Evolutionary conservation across 2,797 vertebrate genomes (phyloP).

Genomic region (Sylvilagus floridanus): DNA sequence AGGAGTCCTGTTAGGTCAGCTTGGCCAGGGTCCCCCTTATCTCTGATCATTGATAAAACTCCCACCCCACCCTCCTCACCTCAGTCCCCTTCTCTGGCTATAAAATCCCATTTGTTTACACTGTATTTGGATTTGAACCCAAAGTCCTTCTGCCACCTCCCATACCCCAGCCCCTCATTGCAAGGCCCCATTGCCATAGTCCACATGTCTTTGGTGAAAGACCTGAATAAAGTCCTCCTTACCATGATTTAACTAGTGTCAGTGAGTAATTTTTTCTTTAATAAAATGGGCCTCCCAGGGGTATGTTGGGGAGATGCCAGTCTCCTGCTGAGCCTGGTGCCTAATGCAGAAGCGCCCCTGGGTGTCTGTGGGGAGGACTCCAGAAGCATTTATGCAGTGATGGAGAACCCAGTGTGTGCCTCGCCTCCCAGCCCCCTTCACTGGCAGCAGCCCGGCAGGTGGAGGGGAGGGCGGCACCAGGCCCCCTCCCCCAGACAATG

Average conservation of each 20-base stretch:
- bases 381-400: not conserved
- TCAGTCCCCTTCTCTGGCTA: not conserved
- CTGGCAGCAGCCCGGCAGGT: accelerated
- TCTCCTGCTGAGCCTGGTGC: not conserved
- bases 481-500: not conserved
- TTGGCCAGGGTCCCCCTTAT: not conserved
- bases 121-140: not conserved
- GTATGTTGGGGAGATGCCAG: not conserved
- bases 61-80: not conserved
- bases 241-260: not conserved
- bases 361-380: not conserved
- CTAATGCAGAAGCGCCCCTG: accelerated
- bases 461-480: accelerated
- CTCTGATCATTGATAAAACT: not conserved
- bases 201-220: not conserved
- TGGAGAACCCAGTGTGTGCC: not conserved
- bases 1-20: not conserved
- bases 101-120: too few relatives aligned
- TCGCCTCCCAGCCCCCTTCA: not conserved
- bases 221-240: not conserved
- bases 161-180: not conserved
- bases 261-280: not conserved
- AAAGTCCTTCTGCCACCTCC: not conserved
- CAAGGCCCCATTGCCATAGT: too few relatives aligned
- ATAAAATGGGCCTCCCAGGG: not conserved